These are phyloP conservation scores for Mareca strepera DNA, from an alignment of 2,797 vertebrate genomes.

Conservation along the genomic window DNA sequence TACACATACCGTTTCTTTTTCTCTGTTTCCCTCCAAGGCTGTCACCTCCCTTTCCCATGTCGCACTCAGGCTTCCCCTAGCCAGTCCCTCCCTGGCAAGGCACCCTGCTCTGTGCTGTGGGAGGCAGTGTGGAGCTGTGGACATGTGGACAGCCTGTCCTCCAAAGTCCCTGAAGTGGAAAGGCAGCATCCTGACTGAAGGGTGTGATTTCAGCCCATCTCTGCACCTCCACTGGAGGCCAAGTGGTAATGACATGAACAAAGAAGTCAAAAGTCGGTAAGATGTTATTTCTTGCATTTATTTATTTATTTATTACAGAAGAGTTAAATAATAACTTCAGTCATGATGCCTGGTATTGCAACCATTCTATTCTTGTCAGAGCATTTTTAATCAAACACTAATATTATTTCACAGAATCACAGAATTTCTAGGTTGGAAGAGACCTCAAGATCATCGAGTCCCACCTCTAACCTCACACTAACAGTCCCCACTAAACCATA, in stretches of 20 bases:
- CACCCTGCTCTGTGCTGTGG: background rate
- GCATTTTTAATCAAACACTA: background rate
- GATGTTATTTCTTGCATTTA: background rate
- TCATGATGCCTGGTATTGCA: background rate
- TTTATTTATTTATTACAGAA: background rate
- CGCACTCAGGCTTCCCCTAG: background rate
- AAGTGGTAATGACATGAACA: background rate
- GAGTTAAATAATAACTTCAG: background rate
- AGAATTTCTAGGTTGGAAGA: too few species aligned
- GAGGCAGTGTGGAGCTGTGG: background rate
- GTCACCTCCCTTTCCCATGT: accelerated
- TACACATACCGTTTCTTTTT: background rate
- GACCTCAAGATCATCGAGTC: too few species aligned
- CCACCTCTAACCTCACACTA: too few species aligned
- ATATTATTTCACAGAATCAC: too few species aligned
- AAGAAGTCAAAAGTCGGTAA: background rate
- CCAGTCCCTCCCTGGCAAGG: background rate
- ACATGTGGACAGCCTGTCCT: too few species aligned
- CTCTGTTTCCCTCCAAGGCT: background rate
- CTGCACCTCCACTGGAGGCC: background rate
- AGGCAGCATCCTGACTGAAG: background rate
- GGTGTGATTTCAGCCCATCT: background rate
- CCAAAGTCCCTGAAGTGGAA: background rate
- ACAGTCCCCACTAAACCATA: too few species aligned
- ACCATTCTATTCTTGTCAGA: background rate